Conservation (phyloP, 1,140 invertebrate species). For the Bombus waltoni region DNA sequence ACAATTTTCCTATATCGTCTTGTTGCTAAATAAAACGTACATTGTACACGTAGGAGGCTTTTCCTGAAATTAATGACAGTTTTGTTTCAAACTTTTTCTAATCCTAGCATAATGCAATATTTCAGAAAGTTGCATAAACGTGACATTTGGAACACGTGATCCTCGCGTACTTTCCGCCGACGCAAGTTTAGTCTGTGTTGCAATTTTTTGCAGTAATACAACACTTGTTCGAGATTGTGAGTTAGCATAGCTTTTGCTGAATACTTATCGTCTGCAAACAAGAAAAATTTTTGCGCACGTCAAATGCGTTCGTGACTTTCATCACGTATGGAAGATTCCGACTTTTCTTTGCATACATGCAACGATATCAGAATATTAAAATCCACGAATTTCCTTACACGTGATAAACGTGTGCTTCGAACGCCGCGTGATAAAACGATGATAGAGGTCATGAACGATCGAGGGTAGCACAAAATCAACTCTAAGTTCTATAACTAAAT, state of each 20-base stretch:
- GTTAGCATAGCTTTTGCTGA: not conserved
- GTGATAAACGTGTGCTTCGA: slow-evolving; percentile 35
- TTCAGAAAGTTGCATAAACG: not conserved
- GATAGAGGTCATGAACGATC: slow-evolving; percentile 44
- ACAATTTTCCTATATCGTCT: not conserved
- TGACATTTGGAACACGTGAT: not conserved
- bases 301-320: too few relatives aligned
- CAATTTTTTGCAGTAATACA: not conserved
- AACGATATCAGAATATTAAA: not conserved
- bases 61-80: not conserved
- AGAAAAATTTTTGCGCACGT: not conserved
- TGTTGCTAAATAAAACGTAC: not conserved
- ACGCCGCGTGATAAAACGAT: slow-evolving; percentile 21
- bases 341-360: slow-evolving; percentile 1
- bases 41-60: not conserved
- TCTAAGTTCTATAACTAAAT: slow-evolving; percentile 1
- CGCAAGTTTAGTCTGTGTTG: not conserved
- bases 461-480: slow-evolving; percentile 14
- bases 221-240: not conserved
- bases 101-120: too few relatives aligned
- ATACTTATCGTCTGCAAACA: not conserved
- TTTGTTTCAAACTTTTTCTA: not conserved
- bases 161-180: not conserved
- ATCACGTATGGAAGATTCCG: not conserved
- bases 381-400: slow-evolving; percentile 32